phyloP scores from a whole-genome alignment of 2,888 invertebrate species.

The Empis stercorea region DNA sequence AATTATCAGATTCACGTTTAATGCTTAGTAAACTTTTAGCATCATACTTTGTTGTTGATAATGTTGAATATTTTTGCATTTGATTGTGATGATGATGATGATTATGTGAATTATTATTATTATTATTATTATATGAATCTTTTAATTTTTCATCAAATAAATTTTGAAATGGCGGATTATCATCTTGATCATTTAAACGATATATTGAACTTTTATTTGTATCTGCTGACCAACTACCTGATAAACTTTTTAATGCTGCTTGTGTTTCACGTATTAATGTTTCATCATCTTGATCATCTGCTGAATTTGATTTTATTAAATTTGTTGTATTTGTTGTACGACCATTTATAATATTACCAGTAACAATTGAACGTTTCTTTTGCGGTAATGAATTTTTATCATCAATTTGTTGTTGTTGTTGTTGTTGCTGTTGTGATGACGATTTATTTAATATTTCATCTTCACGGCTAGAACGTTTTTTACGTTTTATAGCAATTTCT shows the following conservation, averaged over 20 bases:
- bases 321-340: constrained; percentile 3
- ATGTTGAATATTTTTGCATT: constrained; percentile 14
- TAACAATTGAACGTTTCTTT: constrained; percentile 27
- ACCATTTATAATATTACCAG: constrained; percentile 8
- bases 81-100: too few relatives aligned
- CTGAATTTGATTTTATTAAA: constrained; percentile 19
- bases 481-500: constrained; percentile 31
- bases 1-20: constrained; percentile 45
- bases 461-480: constrained; percentile 33
- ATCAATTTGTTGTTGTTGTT: constrained; percentile 10
- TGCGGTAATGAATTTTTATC: constrained; percentile 26
- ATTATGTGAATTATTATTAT: too few relatives aligned
- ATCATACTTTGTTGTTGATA: constrained; percentile 29
- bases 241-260: constrained; percentile 73
- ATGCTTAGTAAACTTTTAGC: constrained; percentile 14
- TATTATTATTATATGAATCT: constrained; percentile 7
- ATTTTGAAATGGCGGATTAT: constrained; percentile 70
- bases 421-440: too few relatives aligned
- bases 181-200: constrained; percentile 57
- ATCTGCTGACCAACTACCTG: constrained; percentile 70
- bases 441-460: constrained; percentile 22
- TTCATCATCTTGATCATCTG: constrained; percentile 58
- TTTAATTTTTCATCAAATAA: constrained; percentile 71
- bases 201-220: constrained; percentile 51
- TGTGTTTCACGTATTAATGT: constrained; percentile 77